phyloP scores from a whole-genome alignment of 2,797 vertebrate species.

The Hylomyscus alleni region DNA sequence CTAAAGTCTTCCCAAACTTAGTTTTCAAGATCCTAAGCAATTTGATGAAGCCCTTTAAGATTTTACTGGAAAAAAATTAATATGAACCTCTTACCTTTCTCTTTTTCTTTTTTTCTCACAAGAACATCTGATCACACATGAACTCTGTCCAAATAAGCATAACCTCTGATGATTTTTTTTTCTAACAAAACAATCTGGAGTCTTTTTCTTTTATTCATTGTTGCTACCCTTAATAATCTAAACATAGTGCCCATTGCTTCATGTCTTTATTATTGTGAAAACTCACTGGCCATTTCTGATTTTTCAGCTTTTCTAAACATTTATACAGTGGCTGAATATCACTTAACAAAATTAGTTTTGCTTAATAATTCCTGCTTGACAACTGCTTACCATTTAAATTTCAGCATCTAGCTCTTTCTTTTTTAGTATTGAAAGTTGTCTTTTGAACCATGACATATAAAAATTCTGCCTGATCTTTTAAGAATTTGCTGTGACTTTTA shows the following conservation, averaged over 20 bases:
- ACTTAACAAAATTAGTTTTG: background rate
- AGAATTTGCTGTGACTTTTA: background rate
- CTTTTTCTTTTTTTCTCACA: background rate
- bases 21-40: background rate
- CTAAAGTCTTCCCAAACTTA: constrained; percentile 4
- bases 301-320: background rate
- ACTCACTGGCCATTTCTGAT: background rate
- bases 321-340: background rate
- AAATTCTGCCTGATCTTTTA: background rate
- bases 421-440: background rate
- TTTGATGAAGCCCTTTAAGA: background rate
- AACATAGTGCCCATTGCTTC: background rate
- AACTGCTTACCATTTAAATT: background rate
- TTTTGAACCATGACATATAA: constrained; percentile 23
- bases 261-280: background rate
- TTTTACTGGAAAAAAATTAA: constrained; percentile 8
- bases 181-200: constrained; percentile 6
- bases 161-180: background rate
- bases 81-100: no score
- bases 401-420: background rate
- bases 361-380: constrained; percentile 1
- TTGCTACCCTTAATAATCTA: background rate
- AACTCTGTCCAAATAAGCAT: background rate
- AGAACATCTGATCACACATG: background rate
- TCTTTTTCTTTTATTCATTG: background rate